Base-by-base conservation (phyloP, 2,888 invertebrate genomes). In the Ctenicera cuprea region DNA sequence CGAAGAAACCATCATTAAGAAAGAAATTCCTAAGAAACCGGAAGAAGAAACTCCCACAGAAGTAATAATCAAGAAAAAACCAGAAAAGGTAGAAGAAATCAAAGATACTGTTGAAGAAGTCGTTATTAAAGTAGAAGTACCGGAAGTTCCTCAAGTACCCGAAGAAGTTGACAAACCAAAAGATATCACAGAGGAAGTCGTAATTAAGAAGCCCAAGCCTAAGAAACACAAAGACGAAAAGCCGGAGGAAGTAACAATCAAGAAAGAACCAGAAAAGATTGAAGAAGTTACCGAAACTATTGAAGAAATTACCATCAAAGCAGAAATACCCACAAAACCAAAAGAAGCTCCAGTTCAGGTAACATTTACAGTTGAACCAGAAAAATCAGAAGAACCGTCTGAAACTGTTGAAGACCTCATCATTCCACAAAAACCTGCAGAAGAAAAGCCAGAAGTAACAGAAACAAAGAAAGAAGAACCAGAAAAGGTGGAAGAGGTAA, bases 401-500 rank as follows among this genome's bases (percentile, higher is more conserved):
- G 33, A 52, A 68, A 57, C 63, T 54, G 45, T 48, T n/a, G 74
- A 71, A 59, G 68, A 75, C 61, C 26, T 62, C 38, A 43, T 62
- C 38, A 52, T 33, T n/a, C 80, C 82, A n/a, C 80, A 83, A 37
- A 57, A 72, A 54, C 70, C 54, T 9, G 75, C 81, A 16, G 80
- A 82, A 12, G 81, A 83, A 54, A 37, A 61, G 43, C 72, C 65
- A 14, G 68, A 86, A 69, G 84, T 85, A 38, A 72, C 81, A 14
- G 74, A 43, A 45, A 61, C 54, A 61, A 20, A 45, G 52, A 76
- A 73, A 52, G 37, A 48, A n/a, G 61, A 68, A 54, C 30, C 30
- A 1, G 59, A 67, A 43, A 67, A 69, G n/a, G 74, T 50, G 22
- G 75, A 68, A 22, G 83, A 85, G 76, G 54, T 54, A 89, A 91